phyloP scores from a whole-genome alignment of 2,113 vertebrate species.

The Stegastes partitus region DNA sequence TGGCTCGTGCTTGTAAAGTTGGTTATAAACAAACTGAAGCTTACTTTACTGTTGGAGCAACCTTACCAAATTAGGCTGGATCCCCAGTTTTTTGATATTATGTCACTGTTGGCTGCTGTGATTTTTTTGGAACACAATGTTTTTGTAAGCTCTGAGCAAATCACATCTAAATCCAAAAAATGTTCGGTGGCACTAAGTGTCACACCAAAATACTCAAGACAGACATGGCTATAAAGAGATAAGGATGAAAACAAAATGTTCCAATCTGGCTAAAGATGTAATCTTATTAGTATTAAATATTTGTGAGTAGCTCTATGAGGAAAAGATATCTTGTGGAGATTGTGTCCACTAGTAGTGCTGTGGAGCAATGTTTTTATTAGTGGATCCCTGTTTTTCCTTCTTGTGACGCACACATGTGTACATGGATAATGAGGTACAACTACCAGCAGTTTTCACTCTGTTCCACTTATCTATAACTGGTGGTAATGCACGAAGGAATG shows the following conservation, averaged over 20 bases:
- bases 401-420: not conserved
- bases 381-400: not conserved
- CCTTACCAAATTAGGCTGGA: conserved; percentile 44
- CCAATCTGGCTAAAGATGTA: not conserved
- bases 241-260: not conserved
- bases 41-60: conserved; percentile 21
- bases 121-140: not conserved
- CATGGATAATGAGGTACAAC: not conserved
- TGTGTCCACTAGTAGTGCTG: not conserved
- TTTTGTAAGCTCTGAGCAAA: not conserved
- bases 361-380: not conserved
- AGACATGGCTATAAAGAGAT: not conserved
- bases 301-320: not conserved
- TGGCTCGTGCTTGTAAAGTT: conserved; percentile 12
- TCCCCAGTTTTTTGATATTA: conserved; percentile 11
- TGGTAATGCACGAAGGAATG: not conserved
- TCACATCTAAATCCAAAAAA: not conserved
- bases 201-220: not conserved
- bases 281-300: not conserved
- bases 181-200: not conserved
- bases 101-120: not conserved
- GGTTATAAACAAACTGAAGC: conserved; percentile 52
- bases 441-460: not conserved
- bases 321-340: not conserved
- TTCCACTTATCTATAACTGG: conserved; percentile 11